Evolutionary conservation across 2,888 invertebrate genomes (phyloP).

Genomic region (Dynastes grantii): DNA sequence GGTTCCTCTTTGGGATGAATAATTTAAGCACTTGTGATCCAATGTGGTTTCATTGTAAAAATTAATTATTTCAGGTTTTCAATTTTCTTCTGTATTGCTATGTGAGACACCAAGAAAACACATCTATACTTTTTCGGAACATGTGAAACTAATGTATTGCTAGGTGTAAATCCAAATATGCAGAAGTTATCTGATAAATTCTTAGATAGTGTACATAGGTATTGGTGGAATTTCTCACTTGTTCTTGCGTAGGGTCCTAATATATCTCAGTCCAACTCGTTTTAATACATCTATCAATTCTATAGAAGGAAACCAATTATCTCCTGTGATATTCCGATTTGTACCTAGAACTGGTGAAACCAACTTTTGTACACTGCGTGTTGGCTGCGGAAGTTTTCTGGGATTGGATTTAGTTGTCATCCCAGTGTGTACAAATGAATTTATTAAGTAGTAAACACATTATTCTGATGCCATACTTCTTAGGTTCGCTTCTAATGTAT

Average conservation of each 20-base stretch:
- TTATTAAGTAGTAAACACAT: too few relatives aligned
- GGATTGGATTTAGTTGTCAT: background rate
- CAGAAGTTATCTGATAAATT: background rate
- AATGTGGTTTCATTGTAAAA: too few relatives aligned
- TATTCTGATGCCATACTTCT: too few relatives aligned
- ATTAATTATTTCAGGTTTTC: slow-evolving; percentile 13
- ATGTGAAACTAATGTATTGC: slow-evolving; percentile 7
- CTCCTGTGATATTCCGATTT: slow-evolving; percentile 44
- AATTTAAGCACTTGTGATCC: background rate
- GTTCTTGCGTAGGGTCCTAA: slow-evolving; percentile 7
- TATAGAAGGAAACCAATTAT: slow-evolving; percentile 36
- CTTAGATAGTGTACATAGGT: background rate
- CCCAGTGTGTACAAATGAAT: background rate
- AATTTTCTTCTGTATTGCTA: background rate
- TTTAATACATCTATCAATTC: slow-evolving; percentile 13
- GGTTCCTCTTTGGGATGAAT: background rate
- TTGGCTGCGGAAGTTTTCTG: slow-evolving; percentile 6
- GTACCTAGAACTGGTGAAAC: slow-evolving; percentile 9
- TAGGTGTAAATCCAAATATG: slow-evolving; percentile 8
- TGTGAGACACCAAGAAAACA: too few relatives aligned
- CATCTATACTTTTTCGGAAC: slow-evolving; percentile 12
- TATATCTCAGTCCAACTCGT: slow-evolving; percentile 10
- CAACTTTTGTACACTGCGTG: slow-evolving; percentile 18
- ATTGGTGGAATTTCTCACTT: slow-evolving; percentile 26
- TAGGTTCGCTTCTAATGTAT: too few relatives aligned